These are phyloP conservation scores for Tridacna gigas DNA, from an alignment of 2,888 invertebrate species.

Conservation along the genomic window DNA sequence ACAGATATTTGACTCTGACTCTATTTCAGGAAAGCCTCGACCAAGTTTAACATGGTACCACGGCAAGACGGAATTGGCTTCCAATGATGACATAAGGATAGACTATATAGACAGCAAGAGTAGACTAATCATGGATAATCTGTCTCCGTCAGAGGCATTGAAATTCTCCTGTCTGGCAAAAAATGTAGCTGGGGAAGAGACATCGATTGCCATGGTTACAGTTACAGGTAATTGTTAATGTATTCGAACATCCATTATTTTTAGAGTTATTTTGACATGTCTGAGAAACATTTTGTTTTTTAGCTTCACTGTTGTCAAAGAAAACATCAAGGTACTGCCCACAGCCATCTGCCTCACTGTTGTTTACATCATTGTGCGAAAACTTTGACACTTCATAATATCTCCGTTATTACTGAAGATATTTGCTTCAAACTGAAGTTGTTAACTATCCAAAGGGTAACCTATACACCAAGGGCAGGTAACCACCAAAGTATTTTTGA, in stretches of 20 bases:
- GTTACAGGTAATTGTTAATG: slow-evolving; percentile 43
- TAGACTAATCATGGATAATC: slow-evolving; percentile 63
- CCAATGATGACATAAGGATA: slow-evolving; percentile 60
- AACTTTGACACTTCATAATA: no score
- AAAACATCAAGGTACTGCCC: no score
- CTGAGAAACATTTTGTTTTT: no score
- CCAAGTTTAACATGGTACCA: slow-evolving; percentile 70
- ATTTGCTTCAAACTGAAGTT: no score
- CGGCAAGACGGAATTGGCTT: slow-evolving; percentile 63
- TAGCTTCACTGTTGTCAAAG: no score
- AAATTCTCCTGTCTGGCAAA: slow-evolving; percentile 70
- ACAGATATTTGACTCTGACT: not conserved
- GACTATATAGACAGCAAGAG: slow-evolving; percentile 68
- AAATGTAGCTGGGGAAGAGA: slow-evolving; percentile 69
- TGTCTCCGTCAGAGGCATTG: slow-evolving; percentile 57
- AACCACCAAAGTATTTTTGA: no score
- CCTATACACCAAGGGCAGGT: no score
- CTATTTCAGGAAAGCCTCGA: slow-evolving; percentile 64
- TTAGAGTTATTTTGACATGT: no score
- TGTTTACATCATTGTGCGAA: no score
- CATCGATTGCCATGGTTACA: slow-evolving; percentile 63
- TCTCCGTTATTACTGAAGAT: no score
- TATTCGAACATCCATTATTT: not conserved
- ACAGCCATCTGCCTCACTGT: no score
- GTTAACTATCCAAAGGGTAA: no score